Evolutionary conservation across 2,888 invertebrate species (phyloP).

Genomic region (Ctenicera cuprea): DNA sequence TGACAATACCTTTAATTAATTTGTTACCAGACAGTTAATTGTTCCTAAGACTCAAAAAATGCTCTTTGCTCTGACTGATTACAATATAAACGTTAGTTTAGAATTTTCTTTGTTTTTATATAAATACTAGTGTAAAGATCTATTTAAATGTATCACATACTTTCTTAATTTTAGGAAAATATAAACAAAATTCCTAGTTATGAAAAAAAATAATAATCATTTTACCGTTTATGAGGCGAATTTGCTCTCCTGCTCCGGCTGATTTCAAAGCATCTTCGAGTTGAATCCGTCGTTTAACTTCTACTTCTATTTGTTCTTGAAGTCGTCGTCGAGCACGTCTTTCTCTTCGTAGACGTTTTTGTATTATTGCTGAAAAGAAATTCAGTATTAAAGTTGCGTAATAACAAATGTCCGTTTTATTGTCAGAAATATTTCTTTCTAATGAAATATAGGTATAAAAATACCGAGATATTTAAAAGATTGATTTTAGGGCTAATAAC

Average conservation of each 20-base stretch:
- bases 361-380: slow-evolving; percentile 84
- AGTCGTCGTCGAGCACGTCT: slow-evolving; percentile 87
- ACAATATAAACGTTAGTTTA: neutral
- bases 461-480: too few relatives aligned
- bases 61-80: too few relatives aligned
- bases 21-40: too few relatives aligned
- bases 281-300: slow-evolving; percentile 86
- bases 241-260: slow-evolving; percentile 85
- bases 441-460: too few relatives aligned
- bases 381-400: neutral
- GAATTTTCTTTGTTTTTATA: too few relatives aligned
- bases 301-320: slow-evolving; percentile 89
- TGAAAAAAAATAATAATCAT: slow-evolving; percentile 7
- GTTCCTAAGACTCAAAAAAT: too few relatives aligned
- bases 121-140: too few relatives aligned
- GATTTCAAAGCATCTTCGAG: slow-evolving; percentile 88
- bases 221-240: slow-evolving; percentile 87
- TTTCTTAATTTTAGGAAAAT: too few relatives aligned
- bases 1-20: too few relatives aligned
- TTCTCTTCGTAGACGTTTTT: slow-evolving; percentile 93
- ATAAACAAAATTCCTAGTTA: too few relatives aligned
- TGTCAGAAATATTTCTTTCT: neutral
- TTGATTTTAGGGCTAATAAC: neutral
- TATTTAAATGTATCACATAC: too few relatives aligned
- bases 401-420: neutral